Evolutionary conservation across 2,888 invertebrate species (phyloP), one percentile per base, ranked within the genome.

Genomic region (Polyommatus iphigenia): DNA sequence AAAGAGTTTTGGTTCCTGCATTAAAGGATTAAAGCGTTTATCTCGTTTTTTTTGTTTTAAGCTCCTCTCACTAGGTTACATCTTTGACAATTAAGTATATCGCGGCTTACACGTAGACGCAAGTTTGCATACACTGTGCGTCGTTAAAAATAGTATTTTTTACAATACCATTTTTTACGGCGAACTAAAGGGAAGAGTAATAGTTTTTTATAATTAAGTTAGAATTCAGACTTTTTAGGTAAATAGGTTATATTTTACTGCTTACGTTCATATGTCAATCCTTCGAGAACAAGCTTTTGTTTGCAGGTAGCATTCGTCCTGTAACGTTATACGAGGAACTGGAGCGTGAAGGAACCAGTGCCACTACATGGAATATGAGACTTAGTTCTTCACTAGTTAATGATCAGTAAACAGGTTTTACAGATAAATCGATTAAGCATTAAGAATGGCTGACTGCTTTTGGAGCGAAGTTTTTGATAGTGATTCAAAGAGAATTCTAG

Each of bases 301-400:
- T 79, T 71, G 77, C 80, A 80, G 75, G 77, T 59, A 77, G 79
- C 79, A 79, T 81, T 78, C 77, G 80, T 78, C 73, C 79, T 78
- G 77, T 81, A 82, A 83, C 82, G 83, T 82, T 82, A 81, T 78
- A 80, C 83, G 79, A 81, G 78, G 83, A 84, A 87, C 81, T 87
- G 87, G 89, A 88, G 88, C 89, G 84, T 85, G 82, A 84, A 85
- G 36, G 78, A 86, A 87, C 88, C 82, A 81, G 90, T 85, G 80
- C 79, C 77, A 79, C 80, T 73, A 80, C 79, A 79, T 82, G 87
- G 82, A 87, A 88, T 82, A 78, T 83, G 87, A 88, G 85, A 85
- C 71, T 79, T 78, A 78, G 81, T 80, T 78, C 41, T 73, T 41
- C 29, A 73, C 46, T 57, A 62, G 62, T 36, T 54, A 8, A 57